These are phyloP conservation scores for Raja brachyura DNA, from an alignment of 2,113 vertebrate genomes.

Conservation along the genomic window DNA sequence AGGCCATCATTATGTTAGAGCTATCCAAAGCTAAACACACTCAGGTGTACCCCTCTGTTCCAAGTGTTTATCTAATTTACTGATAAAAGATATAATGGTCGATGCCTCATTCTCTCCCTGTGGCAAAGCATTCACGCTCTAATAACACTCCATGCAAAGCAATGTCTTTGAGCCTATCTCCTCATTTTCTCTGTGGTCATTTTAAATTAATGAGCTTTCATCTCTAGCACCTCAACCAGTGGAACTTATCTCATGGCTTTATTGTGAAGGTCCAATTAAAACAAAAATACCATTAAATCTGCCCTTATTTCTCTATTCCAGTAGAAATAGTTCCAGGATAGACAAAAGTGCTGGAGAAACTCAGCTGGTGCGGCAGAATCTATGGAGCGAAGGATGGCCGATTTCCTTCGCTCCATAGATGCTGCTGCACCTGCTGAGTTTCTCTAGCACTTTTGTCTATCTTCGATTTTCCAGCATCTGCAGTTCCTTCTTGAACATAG, in stretches of 20 bases:
- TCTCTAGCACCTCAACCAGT: neutral
- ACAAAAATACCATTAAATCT: neutral
- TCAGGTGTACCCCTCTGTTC: neutral
- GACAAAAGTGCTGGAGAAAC: no score
- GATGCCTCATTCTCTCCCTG: neutral
- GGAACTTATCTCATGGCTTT: neutral
- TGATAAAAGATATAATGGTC: neutral
- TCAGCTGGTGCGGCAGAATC: no score
- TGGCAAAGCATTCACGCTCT: neutral
- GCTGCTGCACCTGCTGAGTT: no score
- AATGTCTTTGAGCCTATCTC: neutral
- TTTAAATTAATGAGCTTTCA: neutral
- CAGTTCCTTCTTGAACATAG: no score
- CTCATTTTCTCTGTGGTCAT: neutral
- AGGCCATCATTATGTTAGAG: neutral
- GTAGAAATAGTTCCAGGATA: neutral
- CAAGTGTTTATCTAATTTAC: neutral
- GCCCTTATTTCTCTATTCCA: neutral
- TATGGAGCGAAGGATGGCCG: no score
- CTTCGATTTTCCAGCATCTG: no score
- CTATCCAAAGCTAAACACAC: neutral
- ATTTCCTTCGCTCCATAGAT: no score
- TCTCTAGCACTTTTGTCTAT: no score
- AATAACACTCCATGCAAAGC: neutral
- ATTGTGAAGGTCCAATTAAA: neutral